These are phyloP conservation scores for Calosoma granatense DNA, from an alignment of 1,140 invertebrate genomes.

Conservation along the genomic window DNA sequence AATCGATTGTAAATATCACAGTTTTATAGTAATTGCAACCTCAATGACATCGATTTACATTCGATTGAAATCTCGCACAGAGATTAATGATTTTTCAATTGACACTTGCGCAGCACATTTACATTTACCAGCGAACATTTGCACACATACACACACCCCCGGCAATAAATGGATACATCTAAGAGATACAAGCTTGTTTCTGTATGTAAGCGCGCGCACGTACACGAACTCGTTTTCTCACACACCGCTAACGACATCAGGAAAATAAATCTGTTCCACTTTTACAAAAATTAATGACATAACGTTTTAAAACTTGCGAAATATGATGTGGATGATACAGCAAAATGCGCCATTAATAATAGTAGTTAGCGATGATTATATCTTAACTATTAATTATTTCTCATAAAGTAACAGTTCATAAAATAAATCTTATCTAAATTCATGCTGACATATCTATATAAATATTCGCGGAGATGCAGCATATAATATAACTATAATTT, in stretches of 20 bases:
- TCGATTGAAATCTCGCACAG: background rate
- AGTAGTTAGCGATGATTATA: too few relatives aligned
- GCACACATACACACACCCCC: too few relatives aligned
- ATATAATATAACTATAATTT: too few relatives aligned
- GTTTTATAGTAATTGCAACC: background rate
- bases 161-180: too few relatives aligned
- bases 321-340: too few relatives aligned
- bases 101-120: background rate
- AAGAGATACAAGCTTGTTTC: background rate
- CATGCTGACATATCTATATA: too few relatives aligned
- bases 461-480: too few relatives aligned
- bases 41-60: background rate
- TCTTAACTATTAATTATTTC: too few relatives aligned
- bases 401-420: too few relatives aligned
- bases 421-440: too few relatives aligned
- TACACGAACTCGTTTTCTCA: background rate
- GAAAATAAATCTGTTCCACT: background rate
- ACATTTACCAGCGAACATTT: background rate
- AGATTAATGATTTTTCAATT: background rate
- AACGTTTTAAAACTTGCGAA: too few relatives aligned
- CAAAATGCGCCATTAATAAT: too few relatives aligned
- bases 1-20: background rate
- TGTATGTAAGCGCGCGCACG: background rate
- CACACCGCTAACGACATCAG: background rate
- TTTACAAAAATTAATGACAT: background rate